Evolutionary conservation across 2,888 invertebrate genomes (phyloP), one percentile per base, ranked within the genome.

Genomic region (Mimachlamys varia): DNA sequence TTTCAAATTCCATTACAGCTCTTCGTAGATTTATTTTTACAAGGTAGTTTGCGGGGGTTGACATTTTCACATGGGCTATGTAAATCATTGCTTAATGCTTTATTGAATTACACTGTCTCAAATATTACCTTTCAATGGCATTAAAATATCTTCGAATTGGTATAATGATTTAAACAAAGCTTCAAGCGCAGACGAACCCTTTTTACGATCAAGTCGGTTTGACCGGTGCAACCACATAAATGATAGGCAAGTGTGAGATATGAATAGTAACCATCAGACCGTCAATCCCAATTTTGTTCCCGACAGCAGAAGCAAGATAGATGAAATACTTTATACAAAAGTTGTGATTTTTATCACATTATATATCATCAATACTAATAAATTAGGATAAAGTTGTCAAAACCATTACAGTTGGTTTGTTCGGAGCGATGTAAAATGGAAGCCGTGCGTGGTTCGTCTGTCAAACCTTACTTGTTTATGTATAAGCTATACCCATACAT

Each of bases 371-470:
- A 33, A 33, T 76, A 76, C 17, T 10, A 76, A 76, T 33, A 76
- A 33, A 76, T 76, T 33, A 76, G 12, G 76, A 76, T 76, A 33
- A 76, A 76, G 33, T 33, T 76, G 76, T 76, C 76, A 76, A 76
- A 33, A 12, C 27, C 76, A 76, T 76, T 33, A 76, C 33, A 33
- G 76, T 33, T 27, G 76, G 13, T 76, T 76, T 5, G 33, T 76
- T 76, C 15, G 76, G 76, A 33, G 76, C 76, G 76, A 33, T 76
- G 76, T 76, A 76, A 76, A 76, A 76, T 33, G 76, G 76, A 27
- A 76, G 33, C 33, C 27, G 33, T 76, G 76, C 76, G 17, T 33
- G 27, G 33, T 12, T 76, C 33, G 76, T 76, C 33, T 33, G 76
- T 76, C 76, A 76, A 1, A 76, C 76, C 7, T 2, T 12, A 13